Conservation (phyloP, 2,888 invertebrate species). For the Lagria hirta region DNA sequence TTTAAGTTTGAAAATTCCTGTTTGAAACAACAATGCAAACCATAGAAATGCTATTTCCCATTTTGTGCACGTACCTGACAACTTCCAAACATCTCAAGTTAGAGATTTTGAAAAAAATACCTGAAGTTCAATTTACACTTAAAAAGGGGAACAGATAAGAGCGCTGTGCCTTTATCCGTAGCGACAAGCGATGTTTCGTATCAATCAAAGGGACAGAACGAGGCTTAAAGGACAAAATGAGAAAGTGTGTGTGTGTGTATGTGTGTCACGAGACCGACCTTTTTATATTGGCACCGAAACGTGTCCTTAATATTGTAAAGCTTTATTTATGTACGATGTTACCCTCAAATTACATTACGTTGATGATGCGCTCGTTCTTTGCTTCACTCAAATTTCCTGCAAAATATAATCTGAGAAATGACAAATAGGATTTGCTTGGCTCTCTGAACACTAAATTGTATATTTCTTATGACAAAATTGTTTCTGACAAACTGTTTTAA, state of each 20-base stretch:
- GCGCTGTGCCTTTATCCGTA: conserved; percentile 39
- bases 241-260: conserved; percentile 25
- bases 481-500: no score
- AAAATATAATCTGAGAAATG: conserved; percentile 12
- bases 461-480: no score
- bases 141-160: conserved; percentile 43
- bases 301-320: conserved; percentile 28
- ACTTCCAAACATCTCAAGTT: conserved; percentile 34
- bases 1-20: neutral
- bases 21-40: conserved; percentile 10
- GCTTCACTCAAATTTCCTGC: conserved; percentile 18
- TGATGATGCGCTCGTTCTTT: conserved; percentile 22
- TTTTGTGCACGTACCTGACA: conserved; percentile 33
- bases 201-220: conserved; percentile 41
- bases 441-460: neutral
- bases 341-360: conserved; percentile 25
- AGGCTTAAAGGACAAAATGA: conserved; percentile 30
- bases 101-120: conserved; percentile 41
- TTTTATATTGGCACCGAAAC: conserved; percentile 26
- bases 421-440: neutral
- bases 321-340: conserved; percentile 23
- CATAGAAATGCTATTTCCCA: conserved; percentile 30
- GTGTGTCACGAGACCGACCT: conserved; percentile 25
- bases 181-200: conserved; percentile 39
- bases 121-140: conserved; percentile 49